Percentiles rank a stretch among this genome's conserved stretches.
Conservation (phyloP, 2,113 vertebrate species). For the Carassius gibelio region DNA sequence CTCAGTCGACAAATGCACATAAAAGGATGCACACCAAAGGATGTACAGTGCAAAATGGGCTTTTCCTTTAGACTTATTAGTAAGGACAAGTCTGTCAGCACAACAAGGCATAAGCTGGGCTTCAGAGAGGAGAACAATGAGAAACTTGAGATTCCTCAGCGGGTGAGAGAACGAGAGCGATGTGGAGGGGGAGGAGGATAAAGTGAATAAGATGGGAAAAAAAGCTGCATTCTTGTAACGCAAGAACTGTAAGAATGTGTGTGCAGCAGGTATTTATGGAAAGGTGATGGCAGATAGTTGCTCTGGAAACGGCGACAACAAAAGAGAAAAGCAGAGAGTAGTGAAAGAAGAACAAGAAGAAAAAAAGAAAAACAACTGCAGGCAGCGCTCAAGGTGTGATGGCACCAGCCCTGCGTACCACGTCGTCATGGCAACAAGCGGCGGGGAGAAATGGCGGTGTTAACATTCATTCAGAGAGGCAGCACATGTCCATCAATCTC, state of each 20-base stretch:
- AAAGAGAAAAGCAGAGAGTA: constrained; percentile 53
- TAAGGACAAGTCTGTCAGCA: not conserved
- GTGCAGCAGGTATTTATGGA: constrained; percentile 63
- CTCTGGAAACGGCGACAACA: constrained; percentile 83
- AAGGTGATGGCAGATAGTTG: constrained; percentile 74
- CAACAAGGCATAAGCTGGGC: constrained; percentile 35
- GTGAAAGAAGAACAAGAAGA: not conserved
- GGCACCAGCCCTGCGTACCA: constrained; percentile 82
- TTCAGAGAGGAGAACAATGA: constrained; percentile 42
- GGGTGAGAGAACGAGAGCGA: not conserved
- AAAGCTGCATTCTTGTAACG: constrained; percentile 35
- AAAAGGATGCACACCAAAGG: not conserved
- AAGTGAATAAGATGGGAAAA: constrained; percentile 2
- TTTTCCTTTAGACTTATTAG: constrained; percentile 3
- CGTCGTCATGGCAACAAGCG: constrained; percentile 84
- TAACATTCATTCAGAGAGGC: constrained; percentile 77
- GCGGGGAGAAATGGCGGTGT: constrained; percentile 79
- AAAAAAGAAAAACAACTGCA: constrained; percentile 71
- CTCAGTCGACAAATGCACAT: not conserved
- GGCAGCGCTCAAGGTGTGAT: constrained; percentile 80
- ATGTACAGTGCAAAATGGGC: constrained; percentile 5
- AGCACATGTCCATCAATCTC: constrained; percentile 85
- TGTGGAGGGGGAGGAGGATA: constrained; percentile 26
- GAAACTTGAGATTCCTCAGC: constrained; percentile 45
- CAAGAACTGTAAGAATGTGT: constrained; percentile 48